Evolutionary conservation across 2,888 invertebrate species (phyloP).

Genomic region (Hemistola chrysoprasaria): DNA sequence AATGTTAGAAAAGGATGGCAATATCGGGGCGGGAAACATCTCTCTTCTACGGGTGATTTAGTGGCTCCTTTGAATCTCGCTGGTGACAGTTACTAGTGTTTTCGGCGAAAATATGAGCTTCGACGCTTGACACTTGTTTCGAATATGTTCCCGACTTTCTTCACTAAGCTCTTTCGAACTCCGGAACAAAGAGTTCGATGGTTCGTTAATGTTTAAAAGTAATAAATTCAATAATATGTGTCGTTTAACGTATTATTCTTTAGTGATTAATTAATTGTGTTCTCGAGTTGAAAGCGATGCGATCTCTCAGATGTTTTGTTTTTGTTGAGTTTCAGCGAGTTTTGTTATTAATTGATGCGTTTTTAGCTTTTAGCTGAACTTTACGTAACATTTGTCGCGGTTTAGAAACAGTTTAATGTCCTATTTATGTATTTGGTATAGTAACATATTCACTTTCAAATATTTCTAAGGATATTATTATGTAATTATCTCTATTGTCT

Average conservation of each 20-base stretch:
- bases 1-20: slow-evolving; percentile 40
- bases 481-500: too few relatives aligned
- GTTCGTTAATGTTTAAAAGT: slow-evolving; percentile 58
- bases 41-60: slow-evolving; percentile 67
- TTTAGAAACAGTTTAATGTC: too few relatives aligned
- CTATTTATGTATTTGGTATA: too few relatives aligned
- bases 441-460: too few relatives aligned
- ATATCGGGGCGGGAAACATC: slow-evolving; percentile 66
- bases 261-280: slow-evolving; percentile 48
- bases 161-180: slow-evolving; percentile 29
- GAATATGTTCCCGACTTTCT: slow-evolving; percentile 56
- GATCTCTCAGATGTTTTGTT: slow-evolving; percentile 34
- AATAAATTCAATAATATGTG: slow-evolving; percentile 51
- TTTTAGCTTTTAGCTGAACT: slow-evolving; percentile 4
- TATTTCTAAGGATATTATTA: too few relatives aligned
- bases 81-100: slow-evolving; percentile 62
- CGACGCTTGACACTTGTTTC: slow-evolving; percentile 43
- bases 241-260: slow-evolving; percentile 45
- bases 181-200: slow-evolving; percentile 68
- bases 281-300: slow-evolving; percentile 32
- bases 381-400: slow-evolving; percentile 15
- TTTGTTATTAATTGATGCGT: slow-evolving; percentile 22
- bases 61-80: slow-evolving; percentile 46
- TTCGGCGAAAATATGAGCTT: slow-evolving; percentile 59
- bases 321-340: slow-evolving; percentile 35